Base-by-base conservation (phyloP, 2,113 vertebrate genomes). In the Heloderma charlesbogerti region DNA sequence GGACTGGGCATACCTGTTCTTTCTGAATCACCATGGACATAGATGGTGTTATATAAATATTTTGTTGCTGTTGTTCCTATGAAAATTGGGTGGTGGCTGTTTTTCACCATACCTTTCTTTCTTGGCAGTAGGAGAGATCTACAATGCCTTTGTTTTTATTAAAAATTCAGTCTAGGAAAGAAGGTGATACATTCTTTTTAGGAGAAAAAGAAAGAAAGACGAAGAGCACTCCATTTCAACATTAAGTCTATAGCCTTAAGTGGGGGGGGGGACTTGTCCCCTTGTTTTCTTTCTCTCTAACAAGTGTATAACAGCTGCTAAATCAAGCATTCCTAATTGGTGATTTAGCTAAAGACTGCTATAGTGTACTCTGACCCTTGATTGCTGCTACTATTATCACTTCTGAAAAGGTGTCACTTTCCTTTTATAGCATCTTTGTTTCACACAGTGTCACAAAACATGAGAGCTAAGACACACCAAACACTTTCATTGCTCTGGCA, bases 251-350 rank as follows among this genome's bases (percentile, higher is more conserved):
- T 37, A 89, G 88, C 34, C 27, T 10, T 40, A 87, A 60, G 29
- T 77, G 71, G 37, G 43, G 15, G 22, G 54, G 0, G 16, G 29
- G 57, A 63, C 18, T n/a, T 40, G 7, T 5, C 40, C 37, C n/a
- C 43, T n/a, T 13, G 5, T 57, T 37, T 4, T 57, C 45, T n/a
- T 77, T 27, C 60, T 75, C 15, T 43, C 37, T 66, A 90, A 77
- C 57, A 84, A 57, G 78, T 77, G 31, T 69, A 54, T 63, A 77
- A 82, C 71, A 69, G 71, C 67, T 78, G 60, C 84, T 83, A 89
- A 90, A 88, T 67, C 82, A 92, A 93, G 84, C 74, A 48, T 80
- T 88, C 27, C 87, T 88, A 94, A 93, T 13, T 84, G 48, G 71
- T 91, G 48, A 85, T 88, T 90, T 85, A 92, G 74, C 45, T 92